These are phyloP conservation scores for Steatornis caripensis DNA, from an alignment of 2,113 vertebrate species.

Conservation along the genomic window DNA sequence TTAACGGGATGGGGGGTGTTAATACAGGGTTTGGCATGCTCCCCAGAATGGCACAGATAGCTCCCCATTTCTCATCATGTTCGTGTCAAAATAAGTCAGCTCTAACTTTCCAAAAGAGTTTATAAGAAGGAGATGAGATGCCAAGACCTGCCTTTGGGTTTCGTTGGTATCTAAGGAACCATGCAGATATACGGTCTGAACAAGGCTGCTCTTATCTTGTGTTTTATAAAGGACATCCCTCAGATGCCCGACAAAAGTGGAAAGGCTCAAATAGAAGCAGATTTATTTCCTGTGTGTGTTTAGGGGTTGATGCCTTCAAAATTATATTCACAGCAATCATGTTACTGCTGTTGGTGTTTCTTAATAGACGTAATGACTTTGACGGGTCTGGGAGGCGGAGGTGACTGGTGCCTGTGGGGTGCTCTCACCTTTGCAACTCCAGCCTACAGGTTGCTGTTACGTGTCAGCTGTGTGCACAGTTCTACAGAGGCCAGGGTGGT, in stretches of 20 bases:
- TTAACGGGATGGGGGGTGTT: neutral
- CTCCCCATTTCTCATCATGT: conserved; percentile 51
- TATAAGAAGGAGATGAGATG: conserved; percentile 12
- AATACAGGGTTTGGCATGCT: conserved; percentile 42
- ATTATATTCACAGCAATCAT: neutral
- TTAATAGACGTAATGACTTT: neutral
- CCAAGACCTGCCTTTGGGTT: conserved; percentile 62
- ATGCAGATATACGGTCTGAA: conserved; percentile 60
- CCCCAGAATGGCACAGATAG: conserved; percentile 38
- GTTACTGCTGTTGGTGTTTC: neutral
- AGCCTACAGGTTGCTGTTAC: neutral
- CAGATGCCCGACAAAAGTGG: conserved; percentile 60
- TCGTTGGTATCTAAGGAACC: conserved; percentile 73
- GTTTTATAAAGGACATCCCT: conserved; percentile 67
- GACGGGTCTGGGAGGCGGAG: neutral
- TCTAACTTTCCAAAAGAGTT: conserved; percentile 39
- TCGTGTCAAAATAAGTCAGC: conserved; percentile 29
- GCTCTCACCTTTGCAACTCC: neutral
- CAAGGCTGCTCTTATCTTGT: conserved; percentile 64
- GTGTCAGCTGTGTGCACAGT: neutral
- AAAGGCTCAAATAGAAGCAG: conserved; percentile 51
- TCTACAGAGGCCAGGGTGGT: neutral
- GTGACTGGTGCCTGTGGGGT: neutral
- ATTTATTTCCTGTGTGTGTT: neutral
- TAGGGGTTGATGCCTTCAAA: neutral